Evolutionary conservation across 2,797 vertebrate species (phyloP).

Genomic region (Schizopygopsis pylzovi): DNA sequence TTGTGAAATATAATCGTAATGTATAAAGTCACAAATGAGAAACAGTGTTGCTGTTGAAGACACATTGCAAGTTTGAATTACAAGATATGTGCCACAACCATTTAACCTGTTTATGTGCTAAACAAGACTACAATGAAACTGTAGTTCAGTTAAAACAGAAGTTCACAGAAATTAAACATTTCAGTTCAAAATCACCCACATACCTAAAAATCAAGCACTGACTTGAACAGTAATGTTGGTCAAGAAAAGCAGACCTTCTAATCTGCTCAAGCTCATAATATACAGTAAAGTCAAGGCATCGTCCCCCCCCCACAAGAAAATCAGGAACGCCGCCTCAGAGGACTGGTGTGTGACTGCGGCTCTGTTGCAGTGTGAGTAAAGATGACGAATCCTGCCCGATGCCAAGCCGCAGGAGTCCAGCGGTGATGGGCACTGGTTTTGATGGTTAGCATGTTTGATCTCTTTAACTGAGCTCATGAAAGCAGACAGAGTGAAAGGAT

Average conservation of each 20-base stretch:
- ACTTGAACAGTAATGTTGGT: constrained; percentile 5
- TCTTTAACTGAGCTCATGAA: constrained; percentile 3
- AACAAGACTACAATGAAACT: background rate
- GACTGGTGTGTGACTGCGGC: constrained; percentile 48
- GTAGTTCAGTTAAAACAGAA: background rate
- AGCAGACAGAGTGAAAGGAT: background rate
- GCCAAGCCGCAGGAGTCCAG: constrained; percentile 29
- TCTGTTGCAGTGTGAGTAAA: constrained; percentile 36
- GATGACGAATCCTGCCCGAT: constrained; percentile 37
- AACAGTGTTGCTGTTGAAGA: background rate
- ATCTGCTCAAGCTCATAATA: constrained; percentile 19
- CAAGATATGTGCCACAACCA: background rate
- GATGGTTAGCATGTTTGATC: constrained; percentile 46
- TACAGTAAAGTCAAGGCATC: background rate
- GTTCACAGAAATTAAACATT: too few relatives aligned
- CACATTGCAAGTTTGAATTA: background rate
- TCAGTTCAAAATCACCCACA: background rate
- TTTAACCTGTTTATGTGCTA: background rate
- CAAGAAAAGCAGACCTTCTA: constrained; percentile 25
- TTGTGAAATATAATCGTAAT: background rate
- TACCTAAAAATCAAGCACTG: background rate
- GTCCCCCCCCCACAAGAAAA: constrained; percentile 14
- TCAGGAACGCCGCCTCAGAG: constrained; percentile 42
- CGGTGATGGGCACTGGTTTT: constrained; percentile 44
- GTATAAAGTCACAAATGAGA: background rate